Evolutionary conservation across 2,113 vertebrate genomes (phyloP).

Genomic region (Centropus bengalensis): DNA sequence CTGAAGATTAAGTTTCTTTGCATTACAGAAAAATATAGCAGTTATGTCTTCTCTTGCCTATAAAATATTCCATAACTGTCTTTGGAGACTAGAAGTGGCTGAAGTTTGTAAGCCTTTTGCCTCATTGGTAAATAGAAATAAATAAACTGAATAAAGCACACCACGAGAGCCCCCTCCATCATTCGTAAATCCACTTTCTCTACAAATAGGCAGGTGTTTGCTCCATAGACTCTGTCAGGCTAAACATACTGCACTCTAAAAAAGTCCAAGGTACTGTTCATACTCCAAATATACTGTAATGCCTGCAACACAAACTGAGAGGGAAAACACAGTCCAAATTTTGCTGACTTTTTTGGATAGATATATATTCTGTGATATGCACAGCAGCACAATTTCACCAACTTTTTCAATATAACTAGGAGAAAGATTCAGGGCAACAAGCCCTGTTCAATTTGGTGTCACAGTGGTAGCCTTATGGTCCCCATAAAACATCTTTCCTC

Average conservation of each 20-base stretch:
- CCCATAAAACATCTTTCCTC: background rate
- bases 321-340: background rate
- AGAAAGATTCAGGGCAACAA: conserved; percentile 1
- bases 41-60: background rate
- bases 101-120: conserved; percentile 15
- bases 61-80: conserved; percentile 1
- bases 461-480: background rate
- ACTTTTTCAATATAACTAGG: background rate
- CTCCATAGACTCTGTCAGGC: conserved; percentile 3
- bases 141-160: conserved; percentile 40
- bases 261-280: background rate
- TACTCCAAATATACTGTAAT: conserved; percentile 1
- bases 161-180: background rate
- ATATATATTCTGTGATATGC: background rate
- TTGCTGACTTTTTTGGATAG: background rate
- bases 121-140: conserved; percentile 52
- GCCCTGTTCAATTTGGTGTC: background rate
- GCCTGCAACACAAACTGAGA: background rate
- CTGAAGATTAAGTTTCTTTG: background rate
- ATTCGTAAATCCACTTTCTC: conserved; percentile 33
- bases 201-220: conserved; percentile 27
- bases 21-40: conserved; percentile 19
- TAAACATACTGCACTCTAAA: conserved; percentile 33
- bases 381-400: background rate
- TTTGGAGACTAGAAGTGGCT: conserved; percentile 24